These are phyloP conservation scores for Brachypodius melanocephalos DNA, from an alignment of 2,113 vertebrate species.

Conservation along the genomic window DNA sequence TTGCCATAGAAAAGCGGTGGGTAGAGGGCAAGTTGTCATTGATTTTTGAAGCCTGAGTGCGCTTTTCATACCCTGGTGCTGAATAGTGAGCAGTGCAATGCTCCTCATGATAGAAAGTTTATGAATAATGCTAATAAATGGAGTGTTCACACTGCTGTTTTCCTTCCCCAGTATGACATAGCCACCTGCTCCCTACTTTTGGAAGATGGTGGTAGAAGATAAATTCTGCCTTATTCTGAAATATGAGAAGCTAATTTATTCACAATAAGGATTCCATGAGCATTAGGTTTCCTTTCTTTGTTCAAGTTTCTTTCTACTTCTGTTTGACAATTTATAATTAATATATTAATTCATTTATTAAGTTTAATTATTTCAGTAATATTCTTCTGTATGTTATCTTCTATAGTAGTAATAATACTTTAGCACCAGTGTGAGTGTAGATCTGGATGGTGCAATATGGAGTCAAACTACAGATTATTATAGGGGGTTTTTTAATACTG, in stretches of 20 bases:
- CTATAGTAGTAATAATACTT: background rate
- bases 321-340: background rate
- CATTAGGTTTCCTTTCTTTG: background rate
- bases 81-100: slow-evolving; percentile 49
- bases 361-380: background rate
- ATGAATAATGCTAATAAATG: slow-evolving; percentile 72
- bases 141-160: slow-evolving; percentile 25
- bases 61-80: slow-evolving; percentile 47
- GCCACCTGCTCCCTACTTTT: slow-evolving; percentile 60
- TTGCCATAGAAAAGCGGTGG: slow-evolving; percentile 37
- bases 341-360: background rate
- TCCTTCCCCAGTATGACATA: slow-evolving; percentile 20
- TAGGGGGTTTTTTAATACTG: accelerated
- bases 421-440: background rate
- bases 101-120: slow-evolving; percentile 53
- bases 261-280: background rate
- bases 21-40: slow-evolving; percentile 70
- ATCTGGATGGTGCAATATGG: background rate
- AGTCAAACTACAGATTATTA: background rate
- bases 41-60: slow-evolving; percentile 72
- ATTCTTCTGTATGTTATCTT: background rate
- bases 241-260: slow-evolving; percentile 28
- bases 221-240: slow-evolving; percentile 38
- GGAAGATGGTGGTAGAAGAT: slow-evolving; percentile 2
- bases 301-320: background rate